These are phyloP conservation scores for Phenacoccus solenopsis DNA, from an alignment of 1,140 invertebrate species.

Conservation along the genomic window DNA sequence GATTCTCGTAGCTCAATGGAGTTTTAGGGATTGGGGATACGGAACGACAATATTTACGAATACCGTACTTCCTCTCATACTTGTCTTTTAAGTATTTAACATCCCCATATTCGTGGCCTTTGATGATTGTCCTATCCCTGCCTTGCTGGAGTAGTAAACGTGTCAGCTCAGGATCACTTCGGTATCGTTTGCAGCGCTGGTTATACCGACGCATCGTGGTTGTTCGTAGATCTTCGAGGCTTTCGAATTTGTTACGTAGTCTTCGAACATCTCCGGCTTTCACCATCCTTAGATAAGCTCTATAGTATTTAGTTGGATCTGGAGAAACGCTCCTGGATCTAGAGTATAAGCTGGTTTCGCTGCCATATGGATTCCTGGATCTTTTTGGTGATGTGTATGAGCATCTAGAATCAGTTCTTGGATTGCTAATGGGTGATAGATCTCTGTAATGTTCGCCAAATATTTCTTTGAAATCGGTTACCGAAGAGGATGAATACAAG, in stretches of 20 bases:
- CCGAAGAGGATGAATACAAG: constrained; percentile 40
- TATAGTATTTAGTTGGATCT: constrained; percentile 51
- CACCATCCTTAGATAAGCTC: constrained; percentile 51
- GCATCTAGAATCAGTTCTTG: not conserved
- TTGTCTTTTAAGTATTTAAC: constrained; percentile 46
- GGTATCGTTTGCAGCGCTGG: constrained; percentile 38
- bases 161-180: constrained; percentile 61
- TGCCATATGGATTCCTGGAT: constrained; percentile 21
- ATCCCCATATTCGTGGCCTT: constrained; percentile 43
- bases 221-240: constrained; percentile 36
- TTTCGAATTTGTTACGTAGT: constrained; percentile 59
- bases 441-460: constrained; percentile 46
- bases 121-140: constrained; percentile 36
- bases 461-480: constrained; percentile 58
- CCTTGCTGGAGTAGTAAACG: constrained; percentile 39
- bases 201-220: not conserved
- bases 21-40: constrained; percentile 47
- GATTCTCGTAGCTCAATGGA: constrained; percentile 49
- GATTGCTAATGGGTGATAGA: constrained; percentile 5
- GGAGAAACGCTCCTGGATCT: constrained; percentile 39
- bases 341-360: constrained; percentile 23
- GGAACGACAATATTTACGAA: constrained; percentile 35
- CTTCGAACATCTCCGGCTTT: constrained; percentile 60
- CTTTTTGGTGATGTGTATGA: not conserved
- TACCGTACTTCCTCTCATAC: constrained; percentile 40